Conservation (phyloP, 2,113 vertebrate genomes). For the Cervus canadensis region DNA sequence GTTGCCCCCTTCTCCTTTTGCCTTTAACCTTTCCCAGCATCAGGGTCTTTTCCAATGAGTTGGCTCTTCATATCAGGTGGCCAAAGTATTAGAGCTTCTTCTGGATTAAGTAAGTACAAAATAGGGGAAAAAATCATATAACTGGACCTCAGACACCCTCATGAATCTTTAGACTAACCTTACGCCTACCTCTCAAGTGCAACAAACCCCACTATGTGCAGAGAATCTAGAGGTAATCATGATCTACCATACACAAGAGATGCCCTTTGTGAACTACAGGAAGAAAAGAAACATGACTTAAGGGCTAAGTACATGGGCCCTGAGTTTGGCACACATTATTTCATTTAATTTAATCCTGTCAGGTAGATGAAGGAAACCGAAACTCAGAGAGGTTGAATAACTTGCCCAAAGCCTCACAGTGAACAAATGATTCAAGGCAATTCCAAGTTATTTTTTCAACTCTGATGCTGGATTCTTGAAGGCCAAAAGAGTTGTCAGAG, state of each 20-base stretch:
- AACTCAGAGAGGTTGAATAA: not conserved
- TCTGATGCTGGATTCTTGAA: not conserved
- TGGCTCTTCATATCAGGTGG: not conserved
- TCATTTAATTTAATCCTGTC: not conserved
- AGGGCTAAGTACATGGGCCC: not conserved
- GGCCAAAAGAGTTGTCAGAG: not conserved
- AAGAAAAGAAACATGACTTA: not conserved
- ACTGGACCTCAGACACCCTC: not conserved
- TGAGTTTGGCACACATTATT: not conserved
- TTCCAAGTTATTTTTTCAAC: not conserved
- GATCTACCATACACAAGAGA: not conserved
- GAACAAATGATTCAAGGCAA: not conserved
- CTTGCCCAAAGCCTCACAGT: not conserved
- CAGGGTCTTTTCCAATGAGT: not conserved
- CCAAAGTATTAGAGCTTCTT: not conserved
- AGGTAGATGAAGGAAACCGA: not conserved
- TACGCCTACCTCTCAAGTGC: accelerated
- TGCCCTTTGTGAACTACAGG: not conserved
- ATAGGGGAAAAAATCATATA: not conserved
- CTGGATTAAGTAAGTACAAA: not conserved
- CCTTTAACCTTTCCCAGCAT: not conserved
- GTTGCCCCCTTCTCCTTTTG: not conserved
- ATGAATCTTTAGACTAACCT: not conserved
- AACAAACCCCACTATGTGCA: not conserved
- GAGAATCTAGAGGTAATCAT: not conserved